Base-by-base conservation (phyloP, 2,797 vertebrate species). In the Myotis planiceps region DNA sequence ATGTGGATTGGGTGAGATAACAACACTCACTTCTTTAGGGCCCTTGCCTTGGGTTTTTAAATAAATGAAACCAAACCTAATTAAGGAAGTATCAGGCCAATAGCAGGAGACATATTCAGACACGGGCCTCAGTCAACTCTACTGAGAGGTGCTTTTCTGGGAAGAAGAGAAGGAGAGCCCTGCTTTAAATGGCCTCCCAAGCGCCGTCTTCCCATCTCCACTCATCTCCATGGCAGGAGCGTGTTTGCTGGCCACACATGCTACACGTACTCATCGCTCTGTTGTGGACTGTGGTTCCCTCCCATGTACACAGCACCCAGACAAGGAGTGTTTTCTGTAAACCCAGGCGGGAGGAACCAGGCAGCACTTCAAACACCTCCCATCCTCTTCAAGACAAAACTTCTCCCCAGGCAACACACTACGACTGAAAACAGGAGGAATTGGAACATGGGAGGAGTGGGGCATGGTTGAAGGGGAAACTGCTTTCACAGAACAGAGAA, bases 361-460 rank as follows among this genome's bases (percentile, higher is more conserved):
- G 90, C 60, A 78, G 72, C 25, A 79, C 85, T 92, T 84, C 88
- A 92, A 92, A 95, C 53, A 88, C 19, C 74, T 93, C 88, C 58
- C 25, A 39, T 29, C 39, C 34, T 88, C 92, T 88, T 66, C 76
- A 47, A 72, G 96, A 96, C 96, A 92, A 88, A 92, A 80, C 69
- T 42, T 86, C 32, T 75, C 92, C 92, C 95, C 9, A 96, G 96
- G 92, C 94, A 75, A 88, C 39, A 39, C 0, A 0, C 27, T 23
- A 25, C 82, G 34, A 37, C 34, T 1, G 65, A 53, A 85, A 92
- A 88, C 88, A 95, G 51, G 81, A 69, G 0, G 7, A 12, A 71
- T 53, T 53, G 51, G 45, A 63, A 76, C 27, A 21, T 0, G 9
- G 55, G 21, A 34, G 75, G 51, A 34, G 37, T 23, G 60, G 13